Base-by-base conservation (phyloP, 2,113 vertebrate species). In the Thryonomys swinderianus region DNA sequence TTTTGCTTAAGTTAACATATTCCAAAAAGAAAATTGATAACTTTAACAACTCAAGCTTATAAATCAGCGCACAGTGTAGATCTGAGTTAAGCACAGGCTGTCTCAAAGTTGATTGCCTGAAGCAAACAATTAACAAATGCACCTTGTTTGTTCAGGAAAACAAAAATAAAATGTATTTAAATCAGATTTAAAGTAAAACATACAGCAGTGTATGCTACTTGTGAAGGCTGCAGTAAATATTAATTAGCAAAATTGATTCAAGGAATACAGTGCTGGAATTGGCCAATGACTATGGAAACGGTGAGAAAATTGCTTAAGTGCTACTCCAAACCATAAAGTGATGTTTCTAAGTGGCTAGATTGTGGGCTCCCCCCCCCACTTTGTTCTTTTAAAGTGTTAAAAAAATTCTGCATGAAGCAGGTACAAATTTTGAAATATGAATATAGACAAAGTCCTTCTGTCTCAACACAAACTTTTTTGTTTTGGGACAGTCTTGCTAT, bases 1-100 rank as follows among this genome's bases (percentile, higher is more conserved):
- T 91, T 95, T 96, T 81, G n/a, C 30, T 86, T 64, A n/a, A n/a
- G n/a, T n/a, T n/a, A 91, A 85, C 53, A 73, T 53, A 90, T 91
- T 78, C 93, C 40, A 55, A 76, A 32, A 71, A 93, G 67, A 18
- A 59, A 85, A 85, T 74, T 45, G 79, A 48, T 85, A 32, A 78
- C 57, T 34, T 88, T 83, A 61, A 90, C 76, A 73, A 48, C 40
- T 62, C 27, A 32, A 62, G 85, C 84, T 93, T 67, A 74, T 51
- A 85, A 67, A 74, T 51, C 42, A 55, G n/a, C 82, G 88, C 87
- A 78, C 32, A 88, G 18, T 79, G 82, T 21, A 59, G 45, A 88
- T 90, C 6, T 61, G 78, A 94, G 79, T 67, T 73, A 88, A 87
- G 13, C 55, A 86, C 27, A 91, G 78, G 27, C 42, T 67, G 16